Evolutionary conservation across 2,888 invertebrate species (phyloP).

Genomic region (Leucophenga maculata): DNA sequence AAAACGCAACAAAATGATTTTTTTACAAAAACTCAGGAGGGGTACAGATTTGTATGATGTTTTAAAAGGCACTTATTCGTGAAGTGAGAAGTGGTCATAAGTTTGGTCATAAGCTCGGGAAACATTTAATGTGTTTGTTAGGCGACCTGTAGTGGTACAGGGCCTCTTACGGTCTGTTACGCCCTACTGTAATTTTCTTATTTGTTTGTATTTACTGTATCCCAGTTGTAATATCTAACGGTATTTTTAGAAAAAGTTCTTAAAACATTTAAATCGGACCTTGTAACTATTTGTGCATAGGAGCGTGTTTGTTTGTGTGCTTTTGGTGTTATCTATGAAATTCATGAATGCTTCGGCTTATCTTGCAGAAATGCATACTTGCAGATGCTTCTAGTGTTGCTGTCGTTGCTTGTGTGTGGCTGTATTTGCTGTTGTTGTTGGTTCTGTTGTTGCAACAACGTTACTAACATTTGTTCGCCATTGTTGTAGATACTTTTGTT

Average conservation of each 20-base stretch:
- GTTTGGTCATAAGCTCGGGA: no score
- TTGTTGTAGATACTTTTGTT: slow-evolving; percentile 1
- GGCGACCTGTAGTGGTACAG: no score
- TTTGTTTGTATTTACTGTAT: slow-evolving; percentile 32
- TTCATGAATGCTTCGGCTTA: slow-evolving; percentile 70
- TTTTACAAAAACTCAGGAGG: no score
- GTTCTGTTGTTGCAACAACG: neutral
- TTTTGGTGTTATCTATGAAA: slow-evolving; percentile 64
- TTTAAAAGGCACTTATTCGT: no score
- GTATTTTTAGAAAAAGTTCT: slow-evolving; percentile 51
- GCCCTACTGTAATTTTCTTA: no score
- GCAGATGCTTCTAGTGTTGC: slow-evolving; percentile 51
- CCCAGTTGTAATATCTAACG: slow-evolving; percentile 22
- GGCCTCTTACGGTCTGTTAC: no score
- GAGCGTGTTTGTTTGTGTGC: slow-evolving; percentile 40
- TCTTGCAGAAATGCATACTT: slow-evolving; percentile 69
- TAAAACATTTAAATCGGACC: slow-evolving; percentile 32
- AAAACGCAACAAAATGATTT: no score
- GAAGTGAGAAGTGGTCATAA: no score
- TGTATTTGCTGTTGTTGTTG: slow-evolving; percentile 26
- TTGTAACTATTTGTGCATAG: slow-evolving; percentile 31
- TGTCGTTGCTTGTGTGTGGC: slow-evolving; percentile 38
- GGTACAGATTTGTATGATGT: no score
- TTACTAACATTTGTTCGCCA: neutral
- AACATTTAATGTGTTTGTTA: no score